These are phyloP conservation scores for Callosobruchus maculatus DNA, from an alignment of 2,888 invertebrate species.

Conservation along the genomic window DNA sequence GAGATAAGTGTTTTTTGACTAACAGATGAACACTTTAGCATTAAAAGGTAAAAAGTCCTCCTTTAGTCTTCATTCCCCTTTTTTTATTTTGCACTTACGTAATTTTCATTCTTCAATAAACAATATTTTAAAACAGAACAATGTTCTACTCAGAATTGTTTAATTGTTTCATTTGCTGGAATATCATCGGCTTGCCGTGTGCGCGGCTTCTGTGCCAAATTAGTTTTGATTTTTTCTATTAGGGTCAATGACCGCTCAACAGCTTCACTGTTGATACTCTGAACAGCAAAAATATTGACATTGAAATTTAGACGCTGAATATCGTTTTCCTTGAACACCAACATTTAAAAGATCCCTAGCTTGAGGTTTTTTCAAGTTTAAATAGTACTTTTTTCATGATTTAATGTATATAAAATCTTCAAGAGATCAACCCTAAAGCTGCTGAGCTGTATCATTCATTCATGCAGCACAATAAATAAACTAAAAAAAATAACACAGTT, in stretches of 20 bases:
- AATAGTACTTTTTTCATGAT: no score
- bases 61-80: conserved; percentile 16
- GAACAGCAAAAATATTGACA: no score
- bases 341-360: no score
- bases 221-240: conserved; percentile 11
- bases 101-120: conserved; percentile 40
- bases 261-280: not conserved
- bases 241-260: not conserved
- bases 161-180: conserved; percentile 38
- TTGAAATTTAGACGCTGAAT: no score
- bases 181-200: conserved; percentile 29
- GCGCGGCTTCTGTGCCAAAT: conserved; percentile 28
- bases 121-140: conserved; percentile 51
- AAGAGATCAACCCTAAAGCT: not conserved
- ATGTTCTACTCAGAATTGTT: conserved; percentile 44
- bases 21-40: conserved; percentile 46
- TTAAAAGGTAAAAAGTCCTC: conserved; percentile 26
- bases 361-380: no score
- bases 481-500: not conserved
- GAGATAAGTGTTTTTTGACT: conserved; percentile 30
- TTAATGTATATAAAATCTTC: no score
- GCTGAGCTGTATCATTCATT: not conserved
- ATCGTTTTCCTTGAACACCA: no score
- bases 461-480: not conserved
- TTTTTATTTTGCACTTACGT: conserved; percentile 29